Base-by-base conservation (phyloP, 1,140 invertebrate species). In the Panulirus ornatus region DNA sequence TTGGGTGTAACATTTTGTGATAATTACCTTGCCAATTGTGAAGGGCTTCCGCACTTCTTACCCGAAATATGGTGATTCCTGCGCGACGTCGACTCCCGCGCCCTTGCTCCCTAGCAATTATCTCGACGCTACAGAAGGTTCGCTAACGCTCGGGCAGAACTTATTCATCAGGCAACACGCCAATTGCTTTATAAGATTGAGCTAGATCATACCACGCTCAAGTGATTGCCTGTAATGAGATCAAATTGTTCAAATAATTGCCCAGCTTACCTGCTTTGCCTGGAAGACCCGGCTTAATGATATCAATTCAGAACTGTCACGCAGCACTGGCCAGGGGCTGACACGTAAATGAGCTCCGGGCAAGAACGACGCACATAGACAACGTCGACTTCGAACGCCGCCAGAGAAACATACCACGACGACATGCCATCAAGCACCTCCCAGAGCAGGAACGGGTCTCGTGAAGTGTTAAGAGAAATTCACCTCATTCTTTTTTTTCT, bases 1-100 rank as follows among this genome's bases (percentile, higher is more conserved):
- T 82, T 82, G 79, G 54, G 44, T 82, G 79, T 82, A 82, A 82
- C 79, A 82, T 82, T 82, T 82, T 82, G 79, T 51, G 79, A 51
- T 82, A 82, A 82, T 82, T 82, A 82, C 9, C 54, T 51, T 34
- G 51, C 47, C 79, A 63, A 82, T 82, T 82, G 79, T 58, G 47
- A 40, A 40, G 22, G 78, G 34, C 5, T 66, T 66, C n/a, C n/a
- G 58, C n/a, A 30, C 3, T 66, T 66, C n/a, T 66, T 27, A 27
- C n/a, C 5, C n/a, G 1, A 27, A 66, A 27, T 66, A 66, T 27
- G 58, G 58, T 66, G 5, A 27, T 66, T 66, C n/a, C 58, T 5
- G 11, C 58, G n/a, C 9, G 58, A 66, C 58, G 3, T 3, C 3
- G 22, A 66, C 27, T 30, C 27, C 58, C 6, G 1, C 22, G 30